Base-by-base conservation (phyloP, 92 coral and sea anemone genomes). In the Muricea muricata region DNA sequence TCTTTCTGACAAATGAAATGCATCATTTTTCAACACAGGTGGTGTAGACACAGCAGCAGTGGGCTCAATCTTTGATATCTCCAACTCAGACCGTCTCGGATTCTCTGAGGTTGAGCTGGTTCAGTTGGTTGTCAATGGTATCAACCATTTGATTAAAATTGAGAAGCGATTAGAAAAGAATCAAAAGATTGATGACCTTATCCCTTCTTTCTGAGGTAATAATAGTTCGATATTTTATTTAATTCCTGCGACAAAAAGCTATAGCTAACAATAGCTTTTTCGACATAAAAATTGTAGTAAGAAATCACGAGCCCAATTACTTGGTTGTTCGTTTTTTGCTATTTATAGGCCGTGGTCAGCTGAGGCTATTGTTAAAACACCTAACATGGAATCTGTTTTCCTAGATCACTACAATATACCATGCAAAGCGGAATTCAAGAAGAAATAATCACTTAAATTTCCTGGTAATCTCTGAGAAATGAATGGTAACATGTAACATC, bases 11-110 rank as follows among this genome's bases (percentile, higher is more conserved):
- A 10, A 17, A 6, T 18, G n/a, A 2, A 29, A 14, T 48, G 10
- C 18, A 13, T 1, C 25, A 12, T 32, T 18, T 0, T 73, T 21
- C 21, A 50, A 82, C 47, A 24, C 76, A 92, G 96, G 99, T 11
- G 99, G 99, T 33, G 99, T 97, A 26, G 98, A 97, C 89, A 97
- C 99, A n/a, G 98, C 99, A 20, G 99, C 99, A 9, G 98, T 97
- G 2, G 99, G 99, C 4, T 90, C 98, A 37, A 84, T 73, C n/a
- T 97, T 92, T 65, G 99, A 97, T 87, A 97, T 97, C 83, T 97
- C 99, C 61, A 97, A 97, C 89, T 90, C 98, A 25, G 99, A 97
- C 68, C 97, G 99, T 12, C 94, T 97, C 7, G 98, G 99, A 12
- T 92, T 84, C 91, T 97, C 99, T 3, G 99, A 97, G 57, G 99